Percentiles rank a stretch among this genome's conserved stretches.
Conservation (phyloP, 2,113 vertebrate genomes). For the Strix aluco region DNA sequence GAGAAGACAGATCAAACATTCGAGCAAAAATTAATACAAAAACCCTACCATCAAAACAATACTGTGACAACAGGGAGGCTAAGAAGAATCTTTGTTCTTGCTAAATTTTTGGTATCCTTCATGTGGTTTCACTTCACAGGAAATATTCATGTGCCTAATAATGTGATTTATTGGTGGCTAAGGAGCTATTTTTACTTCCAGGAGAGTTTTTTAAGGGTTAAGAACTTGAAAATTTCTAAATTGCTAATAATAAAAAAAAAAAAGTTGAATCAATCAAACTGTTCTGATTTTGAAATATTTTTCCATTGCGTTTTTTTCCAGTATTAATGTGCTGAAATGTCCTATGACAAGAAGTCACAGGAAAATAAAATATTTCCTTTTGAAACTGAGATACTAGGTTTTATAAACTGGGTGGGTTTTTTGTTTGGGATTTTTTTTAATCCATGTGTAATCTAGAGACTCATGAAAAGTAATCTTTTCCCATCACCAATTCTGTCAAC, state of each 20-base stretch:
- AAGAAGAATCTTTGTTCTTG: neutral
- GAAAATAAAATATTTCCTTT: neutral
- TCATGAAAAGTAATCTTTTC: neutral
- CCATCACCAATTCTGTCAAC: neutral
- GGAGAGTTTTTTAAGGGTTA: neutral
- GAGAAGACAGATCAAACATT: neutral
- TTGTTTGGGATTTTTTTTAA: neutral
- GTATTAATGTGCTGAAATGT: neutral
- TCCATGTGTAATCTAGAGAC: neutral
- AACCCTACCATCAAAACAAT: neutral
- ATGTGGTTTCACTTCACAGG: neutral
- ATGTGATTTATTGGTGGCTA: neutral
- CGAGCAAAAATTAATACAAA: neutral
- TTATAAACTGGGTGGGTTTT: fast-evolving
- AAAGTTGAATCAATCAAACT: neutral
- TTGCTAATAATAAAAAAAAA: neutral
- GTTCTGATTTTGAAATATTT: neutral
- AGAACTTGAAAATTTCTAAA: neutral
- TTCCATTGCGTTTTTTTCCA: neutral
- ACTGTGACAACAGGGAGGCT: neutral
- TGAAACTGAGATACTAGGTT: neutral
- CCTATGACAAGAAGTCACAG: neutral
- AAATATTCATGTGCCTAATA: neutral
- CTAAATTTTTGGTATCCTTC: neutral
- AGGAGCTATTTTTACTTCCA: neutral